Base-by-base conservation (phyloP, 1,140 invertebrate species). In the Drosophila insularis region DNA sequence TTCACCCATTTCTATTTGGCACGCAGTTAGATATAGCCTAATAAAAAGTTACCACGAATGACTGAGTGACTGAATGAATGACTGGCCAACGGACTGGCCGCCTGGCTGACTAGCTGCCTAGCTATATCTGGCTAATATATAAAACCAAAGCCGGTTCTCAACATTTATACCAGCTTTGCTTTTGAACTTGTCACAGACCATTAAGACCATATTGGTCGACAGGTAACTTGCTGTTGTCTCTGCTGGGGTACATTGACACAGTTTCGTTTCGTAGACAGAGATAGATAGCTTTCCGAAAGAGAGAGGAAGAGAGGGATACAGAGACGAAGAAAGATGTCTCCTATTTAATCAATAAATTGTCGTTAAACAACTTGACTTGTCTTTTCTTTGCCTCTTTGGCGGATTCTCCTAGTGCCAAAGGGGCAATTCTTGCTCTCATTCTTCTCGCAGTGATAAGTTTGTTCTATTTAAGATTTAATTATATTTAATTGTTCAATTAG, bases 161-260 rank as follows among this genome's bases (percentile, higher is more conserved):
- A 59, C 62, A 66, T 40, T 71, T 37, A 75, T 21, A 39, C 43
- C 43, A 39, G 32, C 55, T 39, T 55, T 69, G 40, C 67, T 81
- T 81, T 78, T 84, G 85, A 84, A 89, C 85, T 89, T 89, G 84
- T 89, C 84, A 89, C 80, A 89, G 70, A 74, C 73, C 82, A 82
- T 87, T 68, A 80, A 78, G 81, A 81, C 84, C 77, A 89, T 84
- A 89, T 80, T 80, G 84, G 85, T 67, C 67, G 63, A 50, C 43
- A 50, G 43, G 67, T 77, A 89, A 84, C 84, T 80, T 71, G 84
- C 89, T 89, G 72, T 74, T 74, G 78, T 89, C 78, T 89, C 11
- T 66, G 74, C 68, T 62, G 39, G 74, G 66, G 73, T 80, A 86
- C 68, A 73, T 81, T 87, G 84, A 89, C 84, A 87, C 80, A 89